Conservation (phyloP, 2,113 vertebrate species). For the Actinemys pallida region DNA sequence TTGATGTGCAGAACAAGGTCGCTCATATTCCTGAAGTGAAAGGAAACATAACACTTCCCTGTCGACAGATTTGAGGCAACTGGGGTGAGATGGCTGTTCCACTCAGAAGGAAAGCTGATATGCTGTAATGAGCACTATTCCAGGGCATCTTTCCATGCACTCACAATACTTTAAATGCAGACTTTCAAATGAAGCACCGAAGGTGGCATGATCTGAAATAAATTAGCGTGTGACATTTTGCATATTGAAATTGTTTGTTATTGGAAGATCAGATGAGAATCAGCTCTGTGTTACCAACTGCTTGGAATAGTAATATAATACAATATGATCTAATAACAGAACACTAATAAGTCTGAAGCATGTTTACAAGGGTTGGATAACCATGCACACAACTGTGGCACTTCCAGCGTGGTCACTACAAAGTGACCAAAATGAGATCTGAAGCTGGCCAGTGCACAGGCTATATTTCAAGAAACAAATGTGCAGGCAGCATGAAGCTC, state of each 20-base stretch:
- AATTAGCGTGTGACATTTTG: neutral
- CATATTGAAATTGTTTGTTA: neutral
- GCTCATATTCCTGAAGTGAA: neutral
- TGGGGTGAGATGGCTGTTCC: neutral
- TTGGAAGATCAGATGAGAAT: neutral
- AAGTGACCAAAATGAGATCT: constrained; percentile 49
- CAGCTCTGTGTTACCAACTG: neutral
- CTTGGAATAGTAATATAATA: neutral
- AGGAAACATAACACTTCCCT: constrained; percentile 7
- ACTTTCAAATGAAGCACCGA: constrained; percentile 27
- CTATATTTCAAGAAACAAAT: constrained; percentile 45
- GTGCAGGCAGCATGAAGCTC: constrained; percentile 41
- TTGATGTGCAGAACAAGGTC: neutral
- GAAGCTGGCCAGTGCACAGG: constrained; percentile 7
- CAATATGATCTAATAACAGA: neutral
- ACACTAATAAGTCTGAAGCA: neutral
- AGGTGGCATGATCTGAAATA: constrained; percentile 8
- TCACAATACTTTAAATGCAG: constrained; percentile 10
- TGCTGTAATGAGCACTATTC: constrained; percentile 1
- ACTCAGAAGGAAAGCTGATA: constrained; percentile 26
- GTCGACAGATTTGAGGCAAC: constrained; percentile 1
- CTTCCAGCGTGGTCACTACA: constrained; percentile 13
- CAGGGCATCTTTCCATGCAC: neutral
- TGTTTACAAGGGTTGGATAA: neutral
- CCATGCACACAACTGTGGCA: neutral